Evolutionary conservation across 2,113 vertebrate species (phyloP), one percentile per base, ranked within the genome.

Genomic region (Carassius auratus): DNA sequence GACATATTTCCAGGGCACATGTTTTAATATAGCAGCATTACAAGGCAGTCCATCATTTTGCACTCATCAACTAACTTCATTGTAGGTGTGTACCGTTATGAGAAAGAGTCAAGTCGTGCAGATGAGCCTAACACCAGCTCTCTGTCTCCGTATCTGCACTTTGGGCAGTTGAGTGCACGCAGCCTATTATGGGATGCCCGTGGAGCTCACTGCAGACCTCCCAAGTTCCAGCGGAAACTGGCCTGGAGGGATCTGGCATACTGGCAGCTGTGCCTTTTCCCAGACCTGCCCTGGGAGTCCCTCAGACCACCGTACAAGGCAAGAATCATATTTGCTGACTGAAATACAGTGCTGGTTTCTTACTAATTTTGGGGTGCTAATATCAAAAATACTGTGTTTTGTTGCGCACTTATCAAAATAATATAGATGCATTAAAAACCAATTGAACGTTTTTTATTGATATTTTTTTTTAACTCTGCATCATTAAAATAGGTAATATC

Each of bases 61-160:
- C 33, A 1, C 1, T 50, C 45, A 69, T n/a, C 3, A 55, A 5
- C 4, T 77, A 36, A 23, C 9, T 21, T 64, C 7, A 71, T 26
- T 79, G 52, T 61, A 94, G 94, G 94, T 85, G 92, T 95, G 26
- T 92, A 94, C 69, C 85, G 90, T 50, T 94, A 95, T 83, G 93
- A 95, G 73, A 93, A 93, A 83, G 93, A 95, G 78, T 94, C 94
- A 5, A 89, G 92, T 36, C 90, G 93, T 36, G 93, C 93, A 0
- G 95, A 94, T 83, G 87, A 86, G 19, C 91, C 93, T 2, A 94
- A 95, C 84, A 94, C 94, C 76, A 95, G 94, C 91, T 89, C 85
- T 36, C 76, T 95, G 86, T 94, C 94, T n/a, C 95, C 93, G 1
- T 95, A 94, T 89, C 91, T 95, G 74, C 94, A 95, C 68, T 94